A percentile compares a stretch with the other conserved stretches of the same genome.
phyloP scores from a whole-genome alignment of 2,888 invertebrate genomes.

The Netelia melanura region DNA sequence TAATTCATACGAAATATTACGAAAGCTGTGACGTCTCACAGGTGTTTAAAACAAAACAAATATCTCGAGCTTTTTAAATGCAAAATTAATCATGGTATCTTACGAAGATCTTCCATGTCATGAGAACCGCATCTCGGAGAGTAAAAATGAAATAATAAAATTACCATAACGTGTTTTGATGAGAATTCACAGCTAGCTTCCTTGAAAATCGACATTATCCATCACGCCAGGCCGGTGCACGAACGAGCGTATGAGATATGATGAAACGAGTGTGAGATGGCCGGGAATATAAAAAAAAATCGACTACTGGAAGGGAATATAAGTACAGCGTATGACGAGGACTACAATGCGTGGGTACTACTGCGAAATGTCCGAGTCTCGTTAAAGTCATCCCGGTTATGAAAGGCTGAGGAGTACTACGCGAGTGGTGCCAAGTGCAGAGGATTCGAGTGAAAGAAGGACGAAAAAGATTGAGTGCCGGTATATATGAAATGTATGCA shows the following conservation, averaged over 20 bases:
- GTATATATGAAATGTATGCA: conserved; percentile 22
- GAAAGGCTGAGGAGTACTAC: conserved; percentile 60
- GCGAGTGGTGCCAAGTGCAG: conserved; percentile 25
- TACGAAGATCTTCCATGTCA: too few relatives aligned
- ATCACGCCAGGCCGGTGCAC: neutral
- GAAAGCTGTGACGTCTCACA: too few relatives aligned
- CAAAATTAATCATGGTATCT: too few relatives aligned
- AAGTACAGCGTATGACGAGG: neutral
- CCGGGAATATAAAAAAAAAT: neutral
- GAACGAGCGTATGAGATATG: neutral
- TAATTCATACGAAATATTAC: too few relatives aligned
- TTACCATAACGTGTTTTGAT: too few relatives aligned
- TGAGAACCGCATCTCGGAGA: too few relatives aligned
- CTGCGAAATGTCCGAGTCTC: conserved; percentile 61
- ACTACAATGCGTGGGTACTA: conserved; percentile 52
- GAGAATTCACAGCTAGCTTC: too few relatives aligned
- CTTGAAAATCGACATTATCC: neutral
- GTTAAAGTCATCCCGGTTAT: conserved; percentile 59
- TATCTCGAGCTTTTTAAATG: too few relatives aligned
- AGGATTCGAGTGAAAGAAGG: conserved; percentile 24
- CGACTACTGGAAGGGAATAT: neutral
- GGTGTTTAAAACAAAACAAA: too few relatives aligned
- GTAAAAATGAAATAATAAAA: too few relatives aligned
- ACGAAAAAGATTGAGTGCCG: conserved; percentile 21
- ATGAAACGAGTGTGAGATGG: neutral